Evolutionary conservation across 2,113 vertebrate genomes (phyloP).

Genomic region (Chaetorhynchus papuensis): DNA sequence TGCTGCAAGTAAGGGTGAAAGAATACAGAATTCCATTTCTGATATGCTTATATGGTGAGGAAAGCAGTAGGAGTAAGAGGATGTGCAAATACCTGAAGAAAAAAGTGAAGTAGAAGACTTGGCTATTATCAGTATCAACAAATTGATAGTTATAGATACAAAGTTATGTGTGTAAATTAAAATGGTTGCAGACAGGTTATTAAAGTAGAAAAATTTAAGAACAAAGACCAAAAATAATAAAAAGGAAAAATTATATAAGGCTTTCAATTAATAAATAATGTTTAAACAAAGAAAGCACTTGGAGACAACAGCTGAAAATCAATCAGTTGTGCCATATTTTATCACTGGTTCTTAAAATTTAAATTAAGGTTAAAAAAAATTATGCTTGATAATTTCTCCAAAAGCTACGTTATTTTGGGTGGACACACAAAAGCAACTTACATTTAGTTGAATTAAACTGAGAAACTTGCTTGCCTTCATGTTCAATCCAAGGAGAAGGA

Average conservation of each 20-base stretch:
- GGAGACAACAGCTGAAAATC: not conserved
- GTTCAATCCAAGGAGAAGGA: conserved; percentile 90
- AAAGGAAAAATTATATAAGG: not conserved
- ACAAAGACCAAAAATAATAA: not conserved
- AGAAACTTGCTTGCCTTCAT: conserved; percentile 76
- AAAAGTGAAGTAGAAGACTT: not conserved
- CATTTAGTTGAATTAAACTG: conserved; percentile 75
- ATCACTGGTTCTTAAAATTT: not conserved
- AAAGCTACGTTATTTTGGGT: not conserved
- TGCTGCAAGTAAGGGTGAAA: not conserved
- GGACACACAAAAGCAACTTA: conserved; percentile 62
- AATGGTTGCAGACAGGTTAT: not conserved
- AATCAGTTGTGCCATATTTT: not conserved
- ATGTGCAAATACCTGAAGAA: not conserved
- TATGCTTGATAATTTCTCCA: not conserved
- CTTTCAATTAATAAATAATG: not conserved
- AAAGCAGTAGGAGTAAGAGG: not conserved
- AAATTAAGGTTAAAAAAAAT: not conserved
- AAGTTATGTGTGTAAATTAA: not conserved
- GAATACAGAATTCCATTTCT: not conserved
- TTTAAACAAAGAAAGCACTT: not conserved
- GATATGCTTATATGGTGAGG: not conserved
- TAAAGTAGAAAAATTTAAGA: not conserved
- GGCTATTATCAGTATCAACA: not conserved
- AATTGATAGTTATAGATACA: not conserved